Conservation (phyloP, 2,113 vertebrate genomes). For the Syrrhaptes paradoxus region DNA sequence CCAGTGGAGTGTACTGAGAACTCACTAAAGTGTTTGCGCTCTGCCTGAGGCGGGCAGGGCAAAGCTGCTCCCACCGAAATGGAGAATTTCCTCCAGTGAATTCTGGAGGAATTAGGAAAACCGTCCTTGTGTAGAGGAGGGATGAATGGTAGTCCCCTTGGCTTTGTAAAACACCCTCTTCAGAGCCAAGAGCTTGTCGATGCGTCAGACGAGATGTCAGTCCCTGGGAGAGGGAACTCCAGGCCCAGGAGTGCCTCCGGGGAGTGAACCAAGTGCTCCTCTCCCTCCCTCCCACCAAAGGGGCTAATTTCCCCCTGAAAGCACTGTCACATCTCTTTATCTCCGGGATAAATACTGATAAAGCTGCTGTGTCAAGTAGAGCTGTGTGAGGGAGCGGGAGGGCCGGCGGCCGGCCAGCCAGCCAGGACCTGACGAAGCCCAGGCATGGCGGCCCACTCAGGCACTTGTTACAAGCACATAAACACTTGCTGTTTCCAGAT, state of each 20-base stretch:
- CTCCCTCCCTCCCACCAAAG: no score
- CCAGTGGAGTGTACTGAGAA: neutral
- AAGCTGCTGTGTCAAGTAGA: neutral
- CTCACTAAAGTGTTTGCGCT: neutral
- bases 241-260: neutral
- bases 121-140: neutral
- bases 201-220: neutral
- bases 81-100: neutral
- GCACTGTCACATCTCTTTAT: neutral
- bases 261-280: neutral
- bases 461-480: conserved; percentile 87
- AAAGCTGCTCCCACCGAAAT: neutral
- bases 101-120: neutral
- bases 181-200: neutral
- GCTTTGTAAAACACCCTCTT: neutral
- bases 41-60: no score
- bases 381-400: neutral
- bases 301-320: neutral
- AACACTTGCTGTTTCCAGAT: conserved; percentile 83
- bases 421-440: conserved; percentile 78
- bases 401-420: conserved; percentile 76
- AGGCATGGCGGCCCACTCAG: conserved; percentile 79
- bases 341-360: conserved; percentile 9
- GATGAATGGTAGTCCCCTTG: neutral
- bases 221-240: neutral